Percentiles rank a stretch among this genome's conserved stretches.
Conservation (phyloP, 2,888 invertebrate species). For the Meghimatium bilineatum region DNA sequence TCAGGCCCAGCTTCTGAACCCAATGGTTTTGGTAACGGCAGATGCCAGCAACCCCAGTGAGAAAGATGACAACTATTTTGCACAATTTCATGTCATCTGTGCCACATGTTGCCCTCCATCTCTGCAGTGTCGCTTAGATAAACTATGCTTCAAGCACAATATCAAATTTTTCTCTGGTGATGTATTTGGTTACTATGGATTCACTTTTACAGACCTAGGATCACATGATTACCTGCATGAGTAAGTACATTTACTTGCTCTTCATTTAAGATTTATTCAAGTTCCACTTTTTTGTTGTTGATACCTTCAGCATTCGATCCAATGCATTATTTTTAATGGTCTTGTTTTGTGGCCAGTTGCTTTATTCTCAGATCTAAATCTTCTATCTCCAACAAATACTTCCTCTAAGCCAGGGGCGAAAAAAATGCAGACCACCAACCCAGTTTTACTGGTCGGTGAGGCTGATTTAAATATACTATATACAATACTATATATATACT, state of each 20-base stretch:
- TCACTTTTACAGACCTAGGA: slow-evolving; percentile 91
- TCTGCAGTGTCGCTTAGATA: slow-evolving; percentile 86
- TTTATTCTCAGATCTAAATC: too few relatives aligned
- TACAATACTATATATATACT: too few relatives aligned
- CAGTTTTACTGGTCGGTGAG: too few relatives aligned
- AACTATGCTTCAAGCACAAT: slow-evolving; percentile 80
- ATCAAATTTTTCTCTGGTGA: slow-evolving; percentile 93
- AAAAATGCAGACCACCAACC: too few relatives aligned
- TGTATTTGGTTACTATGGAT: slow-evolving; percentile 95
- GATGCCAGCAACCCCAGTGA: slow-evolving; percentile 81
- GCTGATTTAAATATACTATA: too few relatives aligned
- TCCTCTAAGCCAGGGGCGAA: too few relatives aligned
- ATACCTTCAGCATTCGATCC: too few relatives aligned
- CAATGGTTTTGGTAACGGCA: slow-evolving; percentile 89
- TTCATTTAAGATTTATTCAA: too few relatives aligned
- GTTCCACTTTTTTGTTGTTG: too few relatives aligned
- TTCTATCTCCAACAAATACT: too few relatives aligned
- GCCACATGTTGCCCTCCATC: slow-evolving; percentile 86
- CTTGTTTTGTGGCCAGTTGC: too few relatives aligned
- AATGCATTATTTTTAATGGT: too few relatives aligned
- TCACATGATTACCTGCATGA: slow-evolving; percentile 86
- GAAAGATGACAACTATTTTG: slow-evolving; percentile 85
- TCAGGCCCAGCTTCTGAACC: slow-evolving; percentile 91
- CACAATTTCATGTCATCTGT: slow-evolving; percentile 88
- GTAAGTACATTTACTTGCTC: slow-evolving; percentile 79